Evolutionary conservation across 1,140 invertebrate genomes (phyloP), one percentile per base, ranked within the genome.

Genomic region (Ceratosolen fusciceps): DNA sequence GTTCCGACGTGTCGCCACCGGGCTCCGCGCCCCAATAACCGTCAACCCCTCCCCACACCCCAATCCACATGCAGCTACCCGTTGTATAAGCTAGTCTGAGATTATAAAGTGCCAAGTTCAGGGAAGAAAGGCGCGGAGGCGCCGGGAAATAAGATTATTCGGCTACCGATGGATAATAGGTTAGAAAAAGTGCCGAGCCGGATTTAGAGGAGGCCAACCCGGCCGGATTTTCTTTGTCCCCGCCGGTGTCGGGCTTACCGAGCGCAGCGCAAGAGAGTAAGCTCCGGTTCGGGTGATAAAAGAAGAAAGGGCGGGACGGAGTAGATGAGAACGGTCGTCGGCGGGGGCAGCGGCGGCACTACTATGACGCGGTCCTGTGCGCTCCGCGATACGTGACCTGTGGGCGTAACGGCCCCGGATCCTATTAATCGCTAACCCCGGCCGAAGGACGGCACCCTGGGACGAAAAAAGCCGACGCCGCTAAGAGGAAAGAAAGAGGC

Each of bases 341-440:
- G 58, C 71, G 58, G 21, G 31, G 19, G 52, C 31, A 9, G 70
- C 1, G 49, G 70, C 26, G 73, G 43, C 37, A 24, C 0, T 7
- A 58, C 14, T 24, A 43, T 60, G 72, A 10, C n/a, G 72, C 14
- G 19, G 10, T 39, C 10, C 39, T 34, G 34, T 37, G 12, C 31
- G 43, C 43, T 5, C 43, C 37, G 37, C 58, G 56, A 62, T 52
- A 75, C 74, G 74, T 65, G 60, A 75, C 58, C 60, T 67, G 60
- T 52, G 74, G 74, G 58, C 43, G 74, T 58, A 75, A 75, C 74
- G 24, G 37, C 58, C 24, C 37, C 58, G 60, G 65, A n/a, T 67
- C 37, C 74, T 60, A 75, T 75, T 67, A 75, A 75, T 75, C 60
- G 74, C 39, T n/a, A 34, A 43, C 56, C 67, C 74, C 29, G 65